Percentiles rank a stretch among this genome's conserved stretches.
These are phyloP conservation scores for Palaemon carinicauda DNA, from an alignment of 1,140 invertebrate species.

Conservation along the genomic window DNA sequence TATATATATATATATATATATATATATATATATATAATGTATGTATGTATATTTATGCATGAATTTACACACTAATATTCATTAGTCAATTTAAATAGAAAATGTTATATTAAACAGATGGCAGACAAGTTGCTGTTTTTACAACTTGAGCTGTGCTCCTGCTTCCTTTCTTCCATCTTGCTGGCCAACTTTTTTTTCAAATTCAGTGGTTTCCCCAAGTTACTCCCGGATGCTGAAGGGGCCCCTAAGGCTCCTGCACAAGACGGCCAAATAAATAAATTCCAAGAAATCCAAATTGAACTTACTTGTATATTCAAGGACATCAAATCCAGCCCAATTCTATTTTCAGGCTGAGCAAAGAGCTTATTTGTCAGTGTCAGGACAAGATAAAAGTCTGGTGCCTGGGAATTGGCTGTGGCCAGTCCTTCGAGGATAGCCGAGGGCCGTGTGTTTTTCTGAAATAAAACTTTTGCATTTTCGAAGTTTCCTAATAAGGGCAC, in stretches of 20 bases:
- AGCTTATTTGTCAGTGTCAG: slow-evolving; percentile 66
- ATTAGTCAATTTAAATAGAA: not conserved
- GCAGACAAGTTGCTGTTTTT: not conserved
- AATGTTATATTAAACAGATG: not conserved
- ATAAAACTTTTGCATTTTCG: not conserved
- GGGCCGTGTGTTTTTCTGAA: not conserved
- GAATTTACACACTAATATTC: too few relatives aligned
- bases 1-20: too few relatives aligned
- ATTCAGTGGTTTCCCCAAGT: too few relatives aligned
- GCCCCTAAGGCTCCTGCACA: too few relatives aligned
- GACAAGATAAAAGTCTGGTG: slow-evolving; percentile 17
- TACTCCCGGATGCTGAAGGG: too few relatives aligned
- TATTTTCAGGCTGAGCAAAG: slow-evolving; percentile 66
- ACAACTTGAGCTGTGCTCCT: too few relatives aligned
- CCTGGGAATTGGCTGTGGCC: not conserved
- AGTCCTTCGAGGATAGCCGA: slow-evolving; percentile 12
- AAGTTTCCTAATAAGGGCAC: not conserved
- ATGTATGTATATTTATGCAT: too few relatives aligned
- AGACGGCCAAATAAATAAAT: too few relatives aligned
- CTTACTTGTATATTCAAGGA: slow-evolving; percentile 78
- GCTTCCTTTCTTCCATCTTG: too few relatives aligned
- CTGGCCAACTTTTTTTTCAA: too few relatives aligned
- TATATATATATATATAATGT: too few relatives aligned
- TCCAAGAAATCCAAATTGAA: too few relatives aligned
- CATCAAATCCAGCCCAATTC: slow-evolving; percentile 80